Evolutionary conservation across 2,797 vertebrate species (phyloP), one percentile per base, ranked within the genome.

Genomic region (Rhinophrynus dorsalis): DNA sequence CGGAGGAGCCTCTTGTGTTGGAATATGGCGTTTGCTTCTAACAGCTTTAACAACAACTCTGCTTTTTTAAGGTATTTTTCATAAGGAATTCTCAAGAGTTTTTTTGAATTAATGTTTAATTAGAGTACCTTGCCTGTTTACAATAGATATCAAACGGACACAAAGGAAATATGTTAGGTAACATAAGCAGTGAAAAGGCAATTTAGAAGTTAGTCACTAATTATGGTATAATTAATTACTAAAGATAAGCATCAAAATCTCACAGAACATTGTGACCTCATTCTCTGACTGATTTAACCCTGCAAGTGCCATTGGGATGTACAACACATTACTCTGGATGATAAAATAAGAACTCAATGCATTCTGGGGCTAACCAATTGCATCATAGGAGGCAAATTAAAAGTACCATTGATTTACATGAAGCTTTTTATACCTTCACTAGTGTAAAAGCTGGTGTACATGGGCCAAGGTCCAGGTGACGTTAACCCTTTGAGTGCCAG

Each of bases 21-120:
- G 10, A 56, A 17, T 75, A 54, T 58, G 38, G 18, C 68, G 52
- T 57, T 67, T 79, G 60, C 68, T 74, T 59, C 50, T 75, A 78
- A 74, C 45, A 32, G 9, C 4, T 58, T 74, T 81, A 61, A 61
- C 59, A 67, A 62, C 4, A 75, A 27, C 42, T 26, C 75, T 84
- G 74, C 76, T 80, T 80, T 83, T 77, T 12, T 47, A 20, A 63
- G 42, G n/a, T 45, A 75, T 83, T 86, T 79, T 78, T 74, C 79
- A 56, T 76, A 64, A 67, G 5, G 13, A 70, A 76, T 59, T 80
- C 55, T 55, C 42, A 52, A 50, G 64, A 77, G 26, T 2, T 37
- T 78, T 37, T 15, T 75, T 69, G 60, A 73, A 59, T 77, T 48
- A 12, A 74, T 71, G 76, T 73, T 58, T 76, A 76, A 79, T 83